Evolutionary conservation across 2,797 vertebrate species (phyloP).

Genomic region (Poeciliopsis infans): DNA sequence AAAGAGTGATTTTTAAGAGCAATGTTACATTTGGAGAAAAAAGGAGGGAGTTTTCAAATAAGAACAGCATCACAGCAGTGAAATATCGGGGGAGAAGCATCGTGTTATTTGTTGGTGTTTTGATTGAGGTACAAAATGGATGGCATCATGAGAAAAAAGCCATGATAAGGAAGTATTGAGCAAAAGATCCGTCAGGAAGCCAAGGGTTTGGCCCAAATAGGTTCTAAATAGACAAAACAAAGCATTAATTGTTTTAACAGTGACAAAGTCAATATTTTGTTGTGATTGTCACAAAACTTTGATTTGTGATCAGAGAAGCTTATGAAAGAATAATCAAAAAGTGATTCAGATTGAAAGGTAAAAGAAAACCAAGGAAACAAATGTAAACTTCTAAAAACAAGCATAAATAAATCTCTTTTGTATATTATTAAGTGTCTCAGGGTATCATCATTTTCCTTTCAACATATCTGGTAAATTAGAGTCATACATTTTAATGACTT

Average conservation of each 20-base stretch:
- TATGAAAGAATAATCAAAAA: background rate
- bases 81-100: background rate
- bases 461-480: background rate
- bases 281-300: background rate
- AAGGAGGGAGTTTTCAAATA: too few relatives aligned
- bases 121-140: background rate
- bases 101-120: background rate
- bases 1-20: too few relatives aligned
- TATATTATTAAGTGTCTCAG: background rate
- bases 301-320: background rate
- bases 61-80: background rate
- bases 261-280: background rate
- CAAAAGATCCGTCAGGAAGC: background rate
- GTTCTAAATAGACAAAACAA: background rate
- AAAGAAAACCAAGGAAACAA: background rate
- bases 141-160: background rate
- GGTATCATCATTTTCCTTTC: background rate
- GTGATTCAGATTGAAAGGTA: background rate
- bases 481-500: conserved; percentile 12
- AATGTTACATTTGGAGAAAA: too few relatives aligned
- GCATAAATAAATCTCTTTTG: background rate
- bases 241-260: background rate
- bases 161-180: background rate
- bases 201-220: background rate
- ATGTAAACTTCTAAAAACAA: background rate